These are phyloP conservation scores for Drosophila pallidifrons DNA, from an alignment of 1,140 invertebrate genomes.

Conservation along the genomic window DNA sequence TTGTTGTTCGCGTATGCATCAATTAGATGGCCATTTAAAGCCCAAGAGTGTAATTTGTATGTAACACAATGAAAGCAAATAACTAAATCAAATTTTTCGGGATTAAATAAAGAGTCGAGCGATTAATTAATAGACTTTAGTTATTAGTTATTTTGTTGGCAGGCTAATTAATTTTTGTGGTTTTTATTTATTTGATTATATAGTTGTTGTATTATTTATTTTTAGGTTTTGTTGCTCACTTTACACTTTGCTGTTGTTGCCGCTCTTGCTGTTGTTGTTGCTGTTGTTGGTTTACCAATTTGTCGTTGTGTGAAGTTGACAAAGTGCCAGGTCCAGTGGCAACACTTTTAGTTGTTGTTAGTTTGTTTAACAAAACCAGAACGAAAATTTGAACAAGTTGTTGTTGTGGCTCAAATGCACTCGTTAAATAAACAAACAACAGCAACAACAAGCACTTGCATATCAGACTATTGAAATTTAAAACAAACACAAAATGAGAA, in stretches of 20 bases:
- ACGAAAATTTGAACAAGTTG: slow-evolving; percentile 59
- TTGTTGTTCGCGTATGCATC: not conserved
- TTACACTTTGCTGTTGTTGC: slow-evolving; percentile 29
- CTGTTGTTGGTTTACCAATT: slow-evolving; percentile 49
- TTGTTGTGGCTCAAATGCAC: slow-evolving; percentile 45
- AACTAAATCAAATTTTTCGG: slow-evolving; percentile 20
- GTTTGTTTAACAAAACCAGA: slow-evolving; percentile 62
- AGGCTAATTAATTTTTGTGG: slow-evolving; percentile 65
- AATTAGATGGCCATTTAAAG: slow-evolving; percentile 13
- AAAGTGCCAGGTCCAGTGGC: slow-evolving; percentile 51
- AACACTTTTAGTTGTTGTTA: slow-evolving; percentile 45
- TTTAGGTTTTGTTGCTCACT: slow-evolving; percentile 50
- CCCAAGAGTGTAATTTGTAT: slow-evolving; percentile 19
- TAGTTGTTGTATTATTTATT: slow-evolving; percentile 21
- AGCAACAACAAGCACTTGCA: slow-evolving; percentile 27
- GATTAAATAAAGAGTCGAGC: slow-evolving; percentile 26
- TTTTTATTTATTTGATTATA: slow-evolving; percentile 39
- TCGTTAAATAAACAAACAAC: slow-evolving; percentile 42
- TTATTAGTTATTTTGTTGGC: slow-evolving; percentile 44
- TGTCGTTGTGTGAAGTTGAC: slow-evolving; percentile 58
- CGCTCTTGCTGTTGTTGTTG: slow-evolving; percentile 15
- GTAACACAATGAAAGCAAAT: not conserved
- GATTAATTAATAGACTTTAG: slow-evolving; percentile 59
- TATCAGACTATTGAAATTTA: slow-evolving; percentile 47
- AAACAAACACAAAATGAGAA: slow-evolving; percentile 54